Conservation (phyloP, 2,888 invertebrate species). For the Eilema caniola region DNA sequence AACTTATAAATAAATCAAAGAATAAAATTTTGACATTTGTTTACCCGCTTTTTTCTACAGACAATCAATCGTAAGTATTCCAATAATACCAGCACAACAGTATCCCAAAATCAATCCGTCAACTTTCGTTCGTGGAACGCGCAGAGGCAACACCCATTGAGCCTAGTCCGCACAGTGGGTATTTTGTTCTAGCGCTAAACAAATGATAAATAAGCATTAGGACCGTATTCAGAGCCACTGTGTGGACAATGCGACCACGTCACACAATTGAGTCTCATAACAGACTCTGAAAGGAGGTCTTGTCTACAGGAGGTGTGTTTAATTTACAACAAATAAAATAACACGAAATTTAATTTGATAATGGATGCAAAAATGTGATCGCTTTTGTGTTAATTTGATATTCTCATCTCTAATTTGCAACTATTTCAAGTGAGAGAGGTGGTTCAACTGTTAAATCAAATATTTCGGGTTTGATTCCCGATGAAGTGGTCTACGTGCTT, state of each 20-base stretch:
- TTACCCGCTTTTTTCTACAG: slow-evolving; percentile 8
- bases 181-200: slow-evolving; percentile 70
- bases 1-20: background rate
- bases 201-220: slow-evolving; percentile 75
- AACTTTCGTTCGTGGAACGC: slow-evolving; percentile 63
- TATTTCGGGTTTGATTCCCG: background rate
- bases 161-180: slow-evolving; percentile 51
- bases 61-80: slow-evolving; percentile 13
- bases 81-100: slow-evolving; percentile 13
- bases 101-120: slow-evolving; percentile 54
- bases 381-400: background rate
- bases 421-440: background rate
- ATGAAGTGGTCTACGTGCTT: background rate
- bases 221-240: slow-evolving; percentile 71
- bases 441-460: background rate
- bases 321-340: background rate
- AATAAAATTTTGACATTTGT: background rate
- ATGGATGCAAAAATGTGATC: background rate
- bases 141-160: slow-evolving; percentile 48
- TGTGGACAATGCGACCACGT: slow-evolving; percentile 70
- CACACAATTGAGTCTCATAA: slow-evolving; percentile 45
- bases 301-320: slow-evolving; percentile 2
- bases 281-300: slow-evolving; percentile 22
- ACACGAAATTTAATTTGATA: background rate
- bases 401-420: background rate